phyloP scores from a whole-genome alignment of 1,140 invertebrate genomes.

The Octopus bimaculoides region DNA sequence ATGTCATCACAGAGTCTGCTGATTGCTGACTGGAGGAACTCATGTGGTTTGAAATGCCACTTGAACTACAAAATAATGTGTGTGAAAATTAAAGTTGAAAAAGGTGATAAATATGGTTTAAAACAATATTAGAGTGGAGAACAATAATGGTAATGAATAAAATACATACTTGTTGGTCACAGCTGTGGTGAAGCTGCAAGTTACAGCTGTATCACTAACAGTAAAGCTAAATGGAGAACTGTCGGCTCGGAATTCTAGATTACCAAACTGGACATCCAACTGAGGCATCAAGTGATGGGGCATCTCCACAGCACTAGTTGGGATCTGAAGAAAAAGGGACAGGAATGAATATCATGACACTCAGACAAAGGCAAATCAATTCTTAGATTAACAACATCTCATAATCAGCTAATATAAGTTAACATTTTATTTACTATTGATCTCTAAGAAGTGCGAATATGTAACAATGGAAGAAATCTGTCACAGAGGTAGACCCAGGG shows the following conservation, averaged over 20 bases:
- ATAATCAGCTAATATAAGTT: no score
- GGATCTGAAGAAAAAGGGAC: constrained; percentile 67
- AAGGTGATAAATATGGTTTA: neutral
- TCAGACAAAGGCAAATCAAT: no score
- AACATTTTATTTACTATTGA: no score
- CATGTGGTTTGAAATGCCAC: constrained; percentile 31
- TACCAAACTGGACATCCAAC: constrained; percentile 92
- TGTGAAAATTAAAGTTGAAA: neutral
- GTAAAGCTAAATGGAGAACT: constrained; percentile 44
- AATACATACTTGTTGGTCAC: constrained; percentile 32
- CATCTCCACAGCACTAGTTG: constrained; percentile 92
- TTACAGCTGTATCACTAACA: constrained; percentile 26
- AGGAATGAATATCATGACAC: no score
- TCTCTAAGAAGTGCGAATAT: no score
- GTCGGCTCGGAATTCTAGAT: constrained; percentile 78
- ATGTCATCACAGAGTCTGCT: constrained; percentile 32
- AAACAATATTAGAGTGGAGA: neutral
- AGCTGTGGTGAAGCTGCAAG: constrained; percentile 26
- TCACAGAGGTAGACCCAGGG: no score
- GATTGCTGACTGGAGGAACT: constrained; percentile 27
- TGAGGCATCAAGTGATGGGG: constrained; percentile 80
- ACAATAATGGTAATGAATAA: no score
- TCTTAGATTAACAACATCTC: no score
- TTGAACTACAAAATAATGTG: neutral
- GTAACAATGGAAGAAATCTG: no score